A percentile compares a stretch with the other conserved stretches of the same genome.
Evolutionary conservation across 64 coral and sea anemone species (phyloP).

Genomic region (Porites australiensis): DNA sequence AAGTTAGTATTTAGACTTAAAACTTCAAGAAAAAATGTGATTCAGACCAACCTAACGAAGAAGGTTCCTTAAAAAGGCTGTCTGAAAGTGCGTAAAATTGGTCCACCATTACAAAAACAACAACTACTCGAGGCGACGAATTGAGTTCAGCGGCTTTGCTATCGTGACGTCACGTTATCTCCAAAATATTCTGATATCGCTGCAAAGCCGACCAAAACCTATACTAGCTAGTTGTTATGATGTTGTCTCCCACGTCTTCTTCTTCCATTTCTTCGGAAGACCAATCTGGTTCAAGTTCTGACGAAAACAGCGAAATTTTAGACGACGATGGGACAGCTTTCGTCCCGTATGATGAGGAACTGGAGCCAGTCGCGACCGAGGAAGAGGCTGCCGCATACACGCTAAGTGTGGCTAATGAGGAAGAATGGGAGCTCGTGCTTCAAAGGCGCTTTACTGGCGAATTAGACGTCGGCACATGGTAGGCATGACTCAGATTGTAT

Average conservation of each 20-base stretch:
- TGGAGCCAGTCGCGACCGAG: conserved; percentile 41
- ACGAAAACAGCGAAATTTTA: background rate
- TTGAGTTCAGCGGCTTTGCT: background rate
- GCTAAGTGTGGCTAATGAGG: background rate
- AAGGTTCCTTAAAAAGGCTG: background rate
- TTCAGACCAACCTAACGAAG: conserved; percentile 16
- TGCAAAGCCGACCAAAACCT: background rate
- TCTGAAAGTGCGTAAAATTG: background rate
- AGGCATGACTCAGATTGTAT: background rate
- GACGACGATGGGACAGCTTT: background rate
- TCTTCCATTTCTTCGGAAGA: background rate
- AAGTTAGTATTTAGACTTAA: conserved; percentile 5
- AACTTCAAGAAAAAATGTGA: background rate
- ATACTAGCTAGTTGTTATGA: background rate
- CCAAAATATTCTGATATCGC: background rate
- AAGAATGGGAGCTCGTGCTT: background rate
- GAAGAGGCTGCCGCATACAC: conserved; percentile 9
- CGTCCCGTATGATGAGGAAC: conserved; percentile 29
- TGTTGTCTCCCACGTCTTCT: background rate
- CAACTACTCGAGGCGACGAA: background rate
- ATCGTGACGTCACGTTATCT: background rate
- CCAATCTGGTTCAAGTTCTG: background rate
- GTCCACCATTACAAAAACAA: background rate
- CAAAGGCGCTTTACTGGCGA: conserved; percentile 8
- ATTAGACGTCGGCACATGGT: background rate